phyloP scores from a whole-genome alignment of 2,888 invertebrate genomes.

The Scaptomyza flava region DNA sequence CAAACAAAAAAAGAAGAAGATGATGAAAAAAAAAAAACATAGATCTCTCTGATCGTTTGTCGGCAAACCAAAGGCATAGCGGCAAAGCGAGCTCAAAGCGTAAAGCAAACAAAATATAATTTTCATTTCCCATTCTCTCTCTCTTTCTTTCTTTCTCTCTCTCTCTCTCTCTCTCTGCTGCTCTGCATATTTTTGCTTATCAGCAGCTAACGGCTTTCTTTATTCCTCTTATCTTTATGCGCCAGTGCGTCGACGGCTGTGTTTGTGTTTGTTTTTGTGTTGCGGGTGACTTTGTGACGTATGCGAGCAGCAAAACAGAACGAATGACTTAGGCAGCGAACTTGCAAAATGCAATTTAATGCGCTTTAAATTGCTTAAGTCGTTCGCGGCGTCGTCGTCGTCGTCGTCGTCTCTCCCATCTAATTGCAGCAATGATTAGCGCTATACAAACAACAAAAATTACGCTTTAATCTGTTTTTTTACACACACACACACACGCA shows the following conservation, averaged over 20 bases:
- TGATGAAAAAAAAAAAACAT: background rate
- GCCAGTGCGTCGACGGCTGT: constrained; percentile 23
- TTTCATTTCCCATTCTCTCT: constrained; percentile 72
- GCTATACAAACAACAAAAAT: constrained; percentile 78
- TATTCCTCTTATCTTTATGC: constrained; percentile 43
- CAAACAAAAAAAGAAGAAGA: constrained; percentile 25
- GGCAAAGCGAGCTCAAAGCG: constrained; percentile 27
- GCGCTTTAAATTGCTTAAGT: constrained; percentile 74
- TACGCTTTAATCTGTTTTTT: constrained; percentile 80
- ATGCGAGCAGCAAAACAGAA: constrained; percentile 14
- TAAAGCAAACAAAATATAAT: constrained; percentile 73
- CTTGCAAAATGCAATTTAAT: constrained; percentile 72
- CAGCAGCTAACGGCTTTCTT: constrained; percentile 39
- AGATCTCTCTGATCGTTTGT: constrained; percentile 6
- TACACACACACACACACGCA: constrained; percentile 33
- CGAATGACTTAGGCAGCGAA: constrained; percentile 73
- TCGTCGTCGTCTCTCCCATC: constrained; percentile 20
- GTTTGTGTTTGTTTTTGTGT: background rate
- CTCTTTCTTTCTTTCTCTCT: background rate
- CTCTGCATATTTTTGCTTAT: constrained; percentile 59
- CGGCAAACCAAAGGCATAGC: constrained; percentile 45
- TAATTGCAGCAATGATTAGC: constrained; percentile 74
- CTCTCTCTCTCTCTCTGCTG: constrained; percentile 14
- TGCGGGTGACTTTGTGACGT: constrained; percentile 43
- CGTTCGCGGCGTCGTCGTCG: constrained; percentile 7